Conservation (phyloP, 2,888 invertebrate genomes). For the Drosophila subsilvestris region DNA sequence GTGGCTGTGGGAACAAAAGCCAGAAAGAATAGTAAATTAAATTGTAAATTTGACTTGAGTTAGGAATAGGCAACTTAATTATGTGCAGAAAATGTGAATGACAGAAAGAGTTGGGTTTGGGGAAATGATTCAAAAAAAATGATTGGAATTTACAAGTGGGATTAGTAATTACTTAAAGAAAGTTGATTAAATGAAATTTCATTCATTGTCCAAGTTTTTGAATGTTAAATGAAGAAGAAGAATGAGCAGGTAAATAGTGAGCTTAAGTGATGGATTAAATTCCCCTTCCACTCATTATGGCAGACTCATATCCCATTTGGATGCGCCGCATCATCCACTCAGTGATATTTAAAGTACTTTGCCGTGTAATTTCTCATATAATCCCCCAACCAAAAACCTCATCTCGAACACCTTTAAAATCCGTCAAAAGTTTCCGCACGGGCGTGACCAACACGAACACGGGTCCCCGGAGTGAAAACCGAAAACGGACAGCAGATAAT, state of each 20-base stretch:
- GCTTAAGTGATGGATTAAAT: not conserved
- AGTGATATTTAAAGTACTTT: not conserved
- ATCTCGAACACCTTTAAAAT: not conserved
- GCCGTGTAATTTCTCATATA: not conserved
- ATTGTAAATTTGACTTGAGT: constrained; percentile 2
- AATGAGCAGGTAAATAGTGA: not conserved
- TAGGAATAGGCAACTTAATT: constrained; percentile 9
- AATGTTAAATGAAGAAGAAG: not conserved
- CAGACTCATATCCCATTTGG: not conserved
- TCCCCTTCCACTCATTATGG: not conserved
- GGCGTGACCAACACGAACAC: not conserved
- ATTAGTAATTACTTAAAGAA: not conserved
- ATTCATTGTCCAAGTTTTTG: not conserved
- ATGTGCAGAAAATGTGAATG: constrained; percentile 15
- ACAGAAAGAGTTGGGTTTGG: too few relatives aligned
- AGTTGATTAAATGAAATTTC: constrained; percentile 14
- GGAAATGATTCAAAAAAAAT: too few relatives aligned
- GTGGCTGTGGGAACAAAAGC: constrained; percentile 86
- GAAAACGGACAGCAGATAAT: constrained; percentile 27
- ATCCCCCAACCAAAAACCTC: not conserved
- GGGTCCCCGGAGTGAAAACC: constrained; percentile 6
- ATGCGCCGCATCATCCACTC: not conserved
- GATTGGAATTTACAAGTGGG: not conserved
- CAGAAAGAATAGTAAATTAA: constrained; percentile 25
- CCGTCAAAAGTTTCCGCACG: not conserved